These are phyloP conservation scores for Toxonevra muliebris DNA, from an alignment of 2,888 invertebrate genomes.

Conservation along the genomic window DNA sequence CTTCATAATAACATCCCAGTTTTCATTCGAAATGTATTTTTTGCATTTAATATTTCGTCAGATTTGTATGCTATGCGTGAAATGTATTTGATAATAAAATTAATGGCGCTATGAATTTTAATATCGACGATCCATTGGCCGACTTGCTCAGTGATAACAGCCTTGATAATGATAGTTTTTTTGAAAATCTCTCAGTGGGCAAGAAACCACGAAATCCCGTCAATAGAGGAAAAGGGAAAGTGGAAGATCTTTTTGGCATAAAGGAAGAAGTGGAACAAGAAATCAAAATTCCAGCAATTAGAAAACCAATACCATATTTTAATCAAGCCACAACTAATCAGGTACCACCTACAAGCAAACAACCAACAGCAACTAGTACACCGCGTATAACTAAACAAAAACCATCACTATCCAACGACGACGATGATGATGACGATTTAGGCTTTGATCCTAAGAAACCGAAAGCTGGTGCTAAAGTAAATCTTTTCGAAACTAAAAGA, in stretches of 20 bases:
- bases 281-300: slow-evolving; percentile 15
- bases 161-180: slow-evolving; percentile 78
- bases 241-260: slow-evolving; percentile 63
- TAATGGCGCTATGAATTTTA: slow-evolving; percentile 28
- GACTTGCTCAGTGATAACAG: slow-evolving; percentile 74
- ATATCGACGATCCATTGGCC: slow-evolving; percentile 25
- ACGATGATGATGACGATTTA: slow-evolving; percentile 58
- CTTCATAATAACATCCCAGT: too few relatives aligned
- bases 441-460: slow-evolving; percentile 65
- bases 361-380: slow-evolving; percentile 44
- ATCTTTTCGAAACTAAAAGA: slow-evolving; percentile 57
- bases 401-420: slow-evolving; percentile 46
- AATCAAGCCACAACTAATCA: background rate
- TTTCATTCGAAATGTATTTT: too few relatives aligned
- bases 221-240: slow-evolving; percentile 48
- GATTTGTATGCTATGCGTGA: background rate
- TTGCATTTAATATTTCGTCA: background rate
- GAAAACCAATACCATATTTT: background rate
- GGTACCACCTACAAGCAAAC: slow-evolving; percentile 14
- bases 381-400: slow-evolving; percentile 50
- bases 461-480: slow-evolving; percentile 49
- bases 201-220: slow-evolving; percentile 37
- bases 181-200: slow-evolving; percentile 64
- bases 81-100: background rate
- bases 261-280: slow-evolving; percentile 52